phyloP scores from a whole-genome alignment of 2,888 invertebrate genomes.

The Galerucella pusilla region DNA sequence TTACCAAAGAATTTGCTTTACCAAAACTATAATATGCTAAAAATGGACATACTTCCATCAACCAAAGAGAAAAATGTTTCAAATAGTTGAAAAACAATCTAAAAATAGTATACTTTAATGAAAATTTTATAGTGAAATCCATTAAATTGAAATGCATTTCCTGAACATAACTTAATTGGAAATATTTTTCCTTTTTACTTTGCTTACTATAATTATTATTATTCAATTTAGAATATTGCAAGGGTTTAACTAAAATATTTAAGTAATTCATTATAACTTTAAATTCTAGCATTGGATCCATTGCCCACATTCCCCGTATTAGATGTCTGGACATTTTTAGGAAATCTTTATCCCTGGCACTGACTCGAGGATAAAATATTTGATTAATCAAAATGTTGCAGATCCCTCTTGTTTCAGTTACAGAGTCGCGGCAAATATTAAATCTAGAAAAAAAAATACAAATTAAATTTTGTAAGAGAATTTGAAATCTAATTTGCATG shows the following conservation, averaged over 20 bases:
- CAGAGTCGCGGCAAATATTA: slow-evolving; percentile 75
- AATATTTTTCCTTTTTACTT: slow-evolving; percentile 12
- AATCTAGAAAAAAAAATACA: slow-evolving; percentile 66
- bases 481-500: too few species aligned
- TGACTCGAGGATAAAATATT: slow-evolving; percentile 73
- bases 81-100: slow-evolving; percentile 73
- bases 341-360: slow-evolving; percentile 72
- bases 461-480: background rate
- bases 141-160: slow-evolving; percentile 14
- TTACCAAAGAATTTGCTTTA: slow-evolving; percentile 68
- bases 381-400: slow-evolving; percentile 71
- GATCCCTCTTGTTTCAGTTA: slow-evolving; percentile 72
- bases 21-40: slow-evolving; percentile 77
- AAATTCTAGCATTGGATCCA: slow-evolving; percentile 72
- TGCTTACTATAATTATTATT: slow-evolving; percentile 36
- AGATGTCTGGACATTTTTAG: slow-evolving; percentile 73
- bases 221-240: slow-evolving; percentile 29
- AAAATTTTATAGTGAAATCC: slow-evolving; percentile 19
- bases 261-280: slow-evolving; percentile 67
- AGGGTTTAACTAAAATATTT: slow-evolving; percentile 46
- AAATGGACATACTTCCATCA: slow-evolving; percentile 77
- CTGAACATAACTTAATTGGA: slow-evolving; percentile 36
- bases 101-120: slow-evolving; percentile 61
- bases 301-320: slow-evolving; percentile 76
- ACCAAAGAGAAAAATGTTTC: slow-evolving; percentile 69